Percentiles rank a stretch among this genome's conserved stretches.
These are phyloP conservation scores for Melipona quadrifasciata DNA, from an alignment of 1,140 invertebrate genomes.

Conservation along the genomic window DNA sequence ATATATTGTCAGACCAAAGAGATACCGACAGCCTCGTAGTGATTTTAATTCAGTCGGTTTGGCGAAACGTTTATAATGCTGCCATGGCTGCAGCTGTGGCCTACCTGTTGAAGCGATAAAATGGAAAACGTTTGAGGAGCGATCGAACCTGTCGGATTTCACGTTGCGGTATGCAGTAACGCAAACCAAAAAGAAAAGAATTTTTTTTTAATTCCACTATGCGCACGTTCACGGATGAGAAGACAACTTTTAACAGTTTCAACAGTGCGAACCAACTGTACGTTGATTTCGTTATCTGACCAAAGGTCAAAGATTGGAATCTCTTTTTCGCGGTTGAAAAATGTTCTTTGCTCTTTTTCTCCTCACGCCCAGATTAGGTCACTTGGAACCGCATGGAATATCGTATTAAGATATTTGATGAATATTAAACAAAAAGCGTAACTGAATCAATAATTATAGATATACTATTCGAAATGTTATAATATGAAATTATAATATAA, in stretches of 20 bases:
- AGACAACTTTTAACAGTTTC: neutral
- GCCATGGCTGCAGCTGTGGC: conserved; percentile 16
- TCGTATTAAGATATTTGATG: neutral
- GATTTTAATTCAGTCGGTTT: conserved; percentile 26
- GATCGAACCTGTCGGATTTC: conserved; percentile 28
- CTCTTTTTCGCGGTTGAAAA: neutral
- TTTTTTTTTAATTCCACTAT: neutral
- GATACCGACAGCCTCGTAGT: neutral
- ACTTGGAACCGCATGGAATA: neutral
- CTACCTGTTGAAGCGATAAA: conserved; percentile 65
- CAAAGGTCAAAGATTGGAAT: neutral
- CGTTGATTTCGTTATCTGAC: neutral
- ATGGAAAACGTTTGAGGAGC: conserved; percentile 34
- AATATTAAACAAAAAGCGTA: neutral
- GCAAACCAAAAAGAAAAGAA: neutral
- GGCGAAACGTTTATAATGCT: conserved; percentile 36
- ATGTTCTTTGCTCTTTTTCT: neutral
- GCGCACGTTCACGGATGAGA: too few species aligned
- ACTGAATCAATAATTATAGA: too few species aligned
- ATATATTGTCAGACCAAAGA: neutral
- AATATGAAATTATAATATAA: too few species aligned
- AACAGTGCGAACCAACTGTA: neutral
- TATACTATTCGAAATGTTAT: too few species aligned
- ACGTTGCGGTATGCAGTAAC: neutral
- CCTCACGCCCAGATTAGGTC: neutral